Evolutionary conservation across 2,797 vertebrate genomes (phyloP).

Genomic region (Sebastes vulpes): DNA sequence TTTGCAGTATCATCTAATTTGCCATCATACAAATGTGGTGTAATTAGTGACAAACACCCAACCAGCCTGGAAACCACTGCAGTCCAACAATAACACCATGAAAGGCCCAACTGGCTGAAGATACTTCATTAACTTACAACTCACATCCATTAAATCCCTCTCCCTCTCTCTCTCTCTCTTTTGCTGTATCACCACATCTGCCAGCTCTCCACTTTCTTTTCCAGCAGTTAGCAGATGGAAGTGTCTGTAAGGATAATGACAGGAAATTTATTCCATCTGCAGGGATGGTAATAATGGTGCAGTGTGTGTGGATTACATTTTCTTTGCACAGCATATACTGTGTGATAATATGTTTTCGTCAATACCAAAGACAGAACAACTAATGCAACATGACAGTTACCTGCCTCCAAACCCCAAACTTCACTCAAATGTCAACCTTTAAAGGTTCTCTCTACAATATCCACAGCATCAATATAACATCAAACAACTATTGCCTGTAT

Average conservation of each 20-base stretch:
- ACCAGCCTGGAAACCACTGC: conserved; percentile 7
- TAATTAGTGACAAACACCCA: neutral
- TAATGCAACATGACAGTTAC: neutral
- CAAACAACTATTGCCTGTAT: rapidly evolving
- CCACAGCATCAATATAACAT: too few relatives aligned
- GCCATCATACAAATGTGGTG: neutral
- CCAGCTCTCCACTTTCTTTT: conserved; percentile 40
- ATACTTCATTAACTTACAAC: neutral
- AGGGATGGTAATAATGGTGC: neutral
- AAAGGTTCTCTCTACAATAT: too few relatives aligned
- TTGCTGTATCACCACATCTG: conserved; percentile 32
- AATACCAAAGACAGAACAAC: neutral
- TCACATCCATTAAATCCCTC: neutral
- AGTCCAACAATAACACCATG: conserved; percentile 5
- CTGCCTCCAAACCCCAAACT: neutral
- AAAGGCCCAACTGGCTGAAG: neutral
- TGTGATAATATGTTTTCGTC: neutral
- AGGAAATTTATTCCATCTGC: conserved; percentile 77
- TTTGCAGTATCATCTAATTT: neutral
- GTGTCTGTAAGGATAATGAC: conserved; percentile 68
- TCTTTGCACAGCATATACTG: conserved; percentile 21
- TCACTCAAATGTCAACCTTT: neutral
- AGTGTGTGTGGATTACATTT: neutral
- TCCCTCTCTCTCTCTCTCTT: neutral
- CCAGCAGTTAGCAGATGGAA: conserved; percentile 70